Evolutionary conservation across 2,888 invertebrate genomes (phyloP), one percentile per base, ranked within the genome.

Genomic region (Onchidella celtica): DNA sequence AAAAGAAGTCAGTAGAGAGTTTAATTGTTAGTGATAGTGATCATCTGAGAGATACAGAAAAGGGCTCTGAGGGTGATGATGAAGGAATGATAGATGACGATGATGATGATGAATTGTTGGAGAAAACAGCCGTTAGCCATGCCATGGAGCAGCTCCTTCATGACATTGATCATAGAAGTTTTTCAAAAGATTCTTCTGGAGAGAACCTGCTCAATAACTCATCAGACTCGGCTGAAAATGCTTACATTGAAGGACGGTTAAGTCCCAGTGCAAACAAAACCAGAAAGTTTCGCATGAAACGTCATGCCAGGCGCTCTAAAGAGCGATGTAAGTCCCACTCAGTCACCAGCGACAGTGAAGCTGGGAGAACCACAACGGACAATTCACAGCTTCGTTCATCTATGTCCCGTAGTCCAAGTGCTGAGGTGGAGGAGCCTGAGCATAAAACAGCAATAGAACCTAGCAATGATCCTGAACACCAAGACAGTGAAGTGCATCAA

Each of bases 91-190:
- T 3, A 4, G 70, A 55, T 21, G 72, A 61, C 17, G 65, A 79
- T 6, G 65, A 9, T 29, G 61, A 76, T 21, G 73, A 63, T 21
- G 74, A 74, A 29, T 29, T 61, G 63, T 27, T 61, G 27, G 57
- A 73, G 21, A 83, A 76, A 38, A 73, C 85, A 6, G 89, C 90
- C 2, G 84, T 90, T 11, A 88, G 86, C 69, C 75, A 83, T 40
- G 89, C 90, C 73, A 88, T 90, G 89, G 88, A 89, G 75, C 86
- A 87, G 76, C 84, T 90, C 63, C 83, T 91, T n/a, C 86, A 81
- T 27, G 88, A 89, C 69, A 86, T 89, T 68, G 89, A 90, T 74
- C 84, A 88, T 63, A 86, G 86, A 69, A 85, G 85, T n/a, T 85
- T 86, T 40, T 79, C 81, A 32, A 84, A n/a, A 27, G 65, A 82